A percentile compares a stretch with the other conserved stretches of the same genome.
Conservation (phyloP, 2,113 vertebrate species). For the Anhinga anhinga region DNA sequence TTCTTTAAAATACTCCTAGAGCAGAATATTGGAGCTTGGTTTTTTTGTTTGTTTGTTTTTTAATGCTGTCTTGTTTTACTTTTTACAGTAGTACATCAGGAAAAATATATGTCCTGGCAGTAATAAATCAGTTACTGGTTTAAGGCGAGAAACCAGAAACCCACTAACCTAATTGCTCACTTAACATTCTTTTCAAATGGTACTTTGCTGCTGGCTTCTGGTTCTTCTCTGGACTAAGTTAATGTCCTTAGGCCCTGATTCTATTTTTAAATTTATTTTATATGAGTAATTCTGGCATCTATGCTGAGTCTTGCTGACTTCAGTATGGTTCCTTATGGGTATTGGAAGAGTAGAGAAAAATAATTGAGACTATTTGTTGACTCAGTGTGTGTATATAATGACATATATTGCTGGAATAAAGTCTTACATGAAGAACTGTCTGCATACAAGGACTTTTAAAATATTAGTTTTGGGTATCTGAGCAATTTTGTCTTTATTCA, state of each 20-base stretch:
- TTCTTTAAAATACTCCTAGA: not conserved
- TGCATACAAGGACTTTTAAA: not conserved
- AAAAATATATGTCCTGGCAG: not conserved
- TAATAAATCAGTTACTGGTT: not conserved
- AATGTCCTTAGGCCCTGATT: not conserved
- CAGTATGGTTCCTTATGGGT: not conserved
- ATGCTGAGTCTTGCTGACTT: not conserved
- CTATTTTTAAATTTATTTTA: not conserved
- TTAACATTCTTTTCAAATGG: not conserved
- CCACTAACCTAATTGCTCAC: not conserved
- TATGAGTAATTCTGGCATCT: not conserved
- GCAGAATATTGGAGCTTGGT: not conserved
- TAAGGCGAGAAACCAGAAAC: not conserved
- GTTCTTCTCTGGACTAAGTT: not conserved
- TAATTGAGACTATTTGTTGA: not conserved
- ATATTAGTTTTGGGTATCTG: not conserved
- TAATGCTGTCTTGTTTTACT: not conserved
- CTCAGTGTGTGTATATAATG: not conserved
- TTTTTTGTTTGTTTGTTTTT: too few relatives aligned
- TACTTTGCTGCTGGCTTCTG: not conserved
- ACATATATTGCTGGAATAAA: not conserved
- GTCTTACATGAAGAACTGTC: not conserved
- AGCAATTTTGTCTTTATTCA: not conserved
- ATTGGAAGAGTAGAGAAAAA: not conserved
- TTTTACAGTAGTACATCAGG: not conserved